A percentile compares a stretch with the other conserved stretches of the same genome.
Evolutionary conservation across 2,888 invertebrate genomes (phyloP).

Genomic region (Cheilosia impressa): DNA sequence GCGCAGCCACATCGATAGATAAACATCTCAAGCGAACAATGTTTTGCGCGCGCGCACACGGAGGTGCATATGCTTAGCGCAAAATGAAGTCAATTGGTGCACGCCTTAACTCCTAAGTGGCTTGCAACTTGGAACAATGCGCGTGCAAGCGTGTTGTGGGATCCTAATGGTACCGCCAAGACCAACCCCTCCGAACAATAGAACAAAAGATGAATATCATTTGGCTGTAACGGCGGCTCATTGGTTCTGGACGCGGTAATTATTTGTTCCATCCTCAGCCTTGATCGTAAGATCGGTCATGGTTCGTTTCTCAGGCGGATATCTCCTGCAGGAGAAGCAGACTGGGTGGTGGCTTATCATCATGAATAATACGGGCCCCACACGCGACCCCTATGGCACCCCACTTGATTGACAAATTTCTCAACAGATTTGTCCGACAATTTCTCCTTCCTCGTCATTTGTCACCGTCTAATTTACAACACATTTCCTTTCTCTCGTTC

Average conservation of each 20-base stretch:
- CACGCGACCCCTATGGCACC: too few relatives aligned
- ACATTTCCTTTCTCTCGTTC: constrained; percentile 18
- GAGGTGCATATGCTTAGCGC: constrained; percentile 48
- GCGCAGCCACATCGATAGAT: constrained; percentile 39
- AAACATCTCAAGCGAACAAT: constrained; percentile 60
- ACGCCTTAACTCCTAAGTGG: constrained; percentile 68
- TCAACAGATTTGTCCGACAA: too few relatives aligned
- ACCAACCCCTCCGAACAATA: constrained; percentile 55
- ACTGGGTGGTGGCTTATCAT: neutral
- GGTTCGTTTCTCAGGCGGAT: constrained; percentile 9
- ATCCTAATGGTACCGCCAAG: constrained; percentile 46
- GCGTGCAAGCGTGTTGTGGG: constrained; percentile 25
- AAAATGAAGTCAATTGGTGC: constrained; percentile 73
- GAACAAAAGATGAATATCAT: constrained; percentile 66
- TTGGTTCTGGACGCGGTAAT: constrained; percentile 32
- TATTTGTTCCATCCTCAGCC: constrained; percentile 21
- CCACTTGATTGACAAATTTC: too few relatives aligned
- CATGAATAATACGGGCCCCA: too few relatives aligned
- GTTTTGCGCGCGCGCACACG: constrained; percentile 26
- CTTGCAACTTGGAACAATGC: constrained; percentile 66
- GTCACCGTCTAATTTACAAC: neutral
- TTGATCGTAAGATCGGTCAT: constrained; percentile 17
- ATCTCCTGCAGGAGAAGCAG: constrained; percentile 9
- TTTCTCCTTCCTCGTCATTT: neutral
- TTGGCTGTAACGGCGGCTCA: constrained; percentile 10